Evolutionary conservation across 2,113 vertebrate species (phyloP).

Genomic region (Rissa tridactyla): DNA sequence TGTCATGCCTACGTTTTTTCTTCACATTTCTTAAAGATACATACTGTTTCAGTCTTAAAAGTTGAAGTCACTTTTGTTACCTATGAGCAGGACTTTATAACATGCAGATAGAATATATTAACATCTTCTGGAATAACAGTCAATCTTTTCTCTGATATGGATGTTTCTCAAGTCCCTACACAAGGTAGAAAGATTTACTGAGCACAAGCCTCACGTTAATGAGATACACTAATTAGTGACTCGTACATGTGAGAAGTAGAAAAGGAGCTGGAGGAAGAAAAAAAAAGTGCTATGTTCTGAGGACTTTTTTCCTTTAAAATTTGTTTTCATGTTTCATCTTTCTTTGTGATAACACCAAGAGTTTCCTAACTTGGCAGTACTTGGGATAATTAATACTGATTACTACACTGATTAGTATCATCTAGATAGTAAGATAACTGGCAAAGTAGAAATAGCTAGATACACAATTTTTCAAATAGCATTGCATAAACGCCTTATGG

Average conservation of each 20-base stretch:
- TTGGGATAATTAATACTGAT: slow-evolving; percentile 28
- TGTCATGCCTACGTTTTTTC: neutral
- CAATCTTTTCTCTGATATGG: neutral
- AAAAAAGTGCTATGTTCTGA: neutral
- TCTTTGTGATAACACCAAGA: neutral
- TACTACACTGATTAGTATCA: neutral
- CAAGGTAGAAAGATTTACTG: neutral
- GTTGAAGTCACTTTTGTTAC: neutral
- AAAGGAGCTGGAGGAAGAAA: neutral
- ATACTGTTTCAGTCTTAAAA: neutral
- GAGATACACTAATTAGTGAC: slow-evolving; percentile 42
- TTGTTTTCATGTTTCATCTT: slow-evolving; percentile 31
- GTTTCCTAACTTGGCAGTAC: neutral
- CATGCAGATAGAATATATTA: neutral
- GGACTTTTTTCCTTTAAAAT: neutral
- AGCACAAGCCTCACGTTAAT: neutral
- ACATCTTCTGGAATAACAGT: neutral
- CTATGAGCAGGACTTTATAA: neutral
- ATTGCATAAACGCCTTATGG: neutral
- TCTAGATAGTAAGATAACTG: neutral
- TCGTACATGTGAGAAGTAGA: neutral
- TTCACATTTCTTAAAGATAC: neutral
- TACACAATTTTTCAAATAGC: neutral
- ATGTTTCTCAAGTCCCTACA: neutral
- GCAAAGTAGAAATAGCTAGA: neutral